phyloP scores from a whole-genome alignment of 2,888 invertebrate genomes.

The Homarus gammarus region DNA sequence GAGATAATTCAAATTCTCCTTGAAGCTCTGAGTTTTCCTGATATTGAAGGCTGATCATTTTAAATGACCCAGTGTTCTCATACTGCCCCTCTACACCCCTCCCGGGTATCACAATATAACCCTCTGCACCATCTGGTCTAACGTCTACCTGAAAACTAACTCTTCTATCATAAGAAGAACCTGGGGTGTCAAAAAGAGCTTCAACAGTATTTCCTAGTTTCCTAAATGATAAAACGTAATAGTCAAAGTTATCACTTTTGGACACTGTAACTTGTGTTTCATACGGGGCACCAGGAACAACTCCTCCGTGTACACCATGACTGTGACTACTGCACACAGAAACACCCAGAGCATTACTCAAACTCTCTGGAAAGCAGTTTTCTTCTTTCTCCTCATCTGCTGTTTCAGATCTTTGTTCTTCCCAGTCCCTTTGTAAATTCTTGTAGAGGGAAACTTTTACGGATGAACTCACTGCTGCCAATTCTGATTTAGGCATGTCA shows the following conservation, averaged over 20 bases:
- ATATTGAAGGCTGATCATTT: constrained; percentile 36
- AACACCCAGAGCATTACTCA: constrained; percentile 43
- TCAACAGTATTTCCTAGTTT: constrained; percentile 10
- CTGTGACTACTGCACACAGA: constrained; percentile 26
- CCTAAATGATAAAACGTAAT: constrained; percentile 44
- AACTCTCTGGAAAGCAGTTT: constrained; percentile 25
- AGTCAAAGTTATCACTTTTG: constrained; percentile 56
- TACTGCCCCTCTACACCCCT: constrained; percentile 36
- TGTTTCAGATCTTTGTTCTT: background rate
- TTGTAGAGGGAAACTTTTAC: constrained; percentile 40
- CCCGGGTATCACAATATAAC: constrained; percentile 40
- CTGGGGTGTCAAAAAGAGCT: constrained; percentile 55
- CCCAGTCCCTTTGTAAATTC: constrained; percentile 37
- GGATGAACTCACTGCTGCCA: constrained; percentile 41
- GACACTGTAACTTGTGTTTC: constrained; percentile 30
- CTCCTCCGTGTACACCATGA: background rate
- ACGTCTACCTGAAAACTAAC: constrained; percentile 19
- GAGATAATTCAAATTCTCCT: constrained; percentile 39
- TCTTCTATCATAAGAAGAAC: constrained; percentile 52
- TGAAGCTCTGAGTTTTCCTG: background rate
- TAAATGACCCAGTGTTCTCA: constrained; percentile 8
- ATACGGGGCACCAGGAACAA: background rate
- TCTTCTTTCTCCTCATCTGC: background rate
- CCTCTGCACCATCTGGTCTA: constrained; percentile 4
- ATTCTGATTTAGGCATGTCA: constrained; percentile 14